Conservation (phyloP, 1,140 invertebrate genomes). For the Drosophila carrolli region DNA sequence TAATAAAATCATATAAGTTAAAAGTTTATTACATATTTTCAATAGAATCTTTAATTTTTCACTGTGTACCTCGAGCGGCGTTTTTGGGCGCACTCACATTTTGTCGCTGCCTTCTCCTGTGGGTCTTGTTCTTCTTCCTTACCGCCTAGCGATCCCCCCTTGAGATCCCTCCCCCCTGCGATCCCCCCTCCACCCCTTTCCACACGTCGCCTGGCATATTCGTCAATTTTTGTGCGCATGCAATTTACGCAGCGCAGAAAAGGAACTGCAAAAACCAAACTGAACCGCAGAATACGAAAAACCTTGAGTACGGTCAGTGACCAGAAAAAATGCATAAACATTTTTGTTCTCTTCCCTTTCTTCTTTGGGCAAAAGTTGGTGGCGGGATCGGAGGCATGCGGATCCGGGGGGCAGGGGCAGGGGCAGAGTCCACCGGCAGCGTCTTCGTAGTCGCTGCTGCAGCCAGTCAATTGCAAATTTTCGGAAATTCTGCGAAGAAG, state of each 20-base stretch:
- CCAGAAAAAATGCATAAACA: slow-evolving; percentile 82
- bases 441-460: slow-evolving; percentile 27
- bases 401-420: slow-evolving; percentile 8
- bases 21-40: too few relatives aligned
- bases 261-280: slow-evolving; percentile 51
- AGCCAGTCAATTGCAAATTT: slow-evolving; percentile 81
- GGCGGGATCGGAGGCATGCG: background rate
- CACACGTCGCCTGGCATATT: slow-evolving; percentile 74
- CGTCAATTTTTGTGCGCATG: slow-evolving; percentile 82
- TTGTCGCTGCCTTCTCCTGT: slow-evolving; percentile 49
- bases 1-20: too few relatives aligned
- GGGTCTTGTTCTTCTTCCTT: slow-evolving; percentile 18
- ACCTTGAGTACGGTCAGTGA: slow-evolving; percentile 83
- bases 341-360: slow-evolving; percentile 69
- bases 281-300: slow-evolving; percentile 75
- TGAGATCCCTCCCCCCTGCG: background rate
- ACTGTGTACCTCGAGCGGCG: background rate
- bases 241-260: slow-evolving; percentile 73
- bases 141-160: slow-evolving; percentile 9
- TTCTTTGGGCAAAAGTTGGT: slow-evolving; percentile 18
- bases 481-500: slow-evolving; percentile 69
- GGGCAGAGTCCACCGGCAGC: slow-evolving; percentile 23
- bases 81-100: slow-evolving; percentile 62
- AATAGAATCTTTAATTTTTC: background rate
- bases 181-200: slow-evolving; percentile 7